These are phyloP conservation scores for Rhinatrema bivittatum DNA, from an alignment of 2,797 vertebrate species.

Conservation along the genomic window DNA sequence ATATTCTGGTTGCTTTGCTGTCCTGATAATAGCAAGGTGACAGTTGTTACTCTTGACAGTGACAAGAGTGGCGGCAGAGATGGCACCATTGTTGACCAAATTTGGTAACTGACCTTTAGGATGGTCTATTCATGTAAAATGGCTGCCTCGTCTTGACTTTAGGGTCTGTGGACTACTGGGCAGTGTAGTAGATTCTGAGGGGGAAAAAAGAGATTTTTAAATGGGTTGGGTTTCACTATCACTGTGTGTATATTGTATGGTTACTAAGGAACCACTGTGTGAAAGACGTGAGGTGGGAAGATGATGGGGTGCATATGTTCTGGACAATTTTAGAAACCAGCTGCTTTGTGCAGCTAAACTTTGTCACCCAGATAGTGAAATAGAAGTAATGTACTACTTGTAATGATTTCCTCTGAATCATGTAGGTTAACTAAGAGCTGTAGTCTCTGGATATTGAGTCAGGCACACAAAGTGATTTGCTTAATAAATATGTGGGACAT, in stretches of 20 bases:
- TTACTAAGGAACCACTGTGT: slow-evolving; percentile 22
- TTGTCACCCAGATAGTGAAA: too few species aligned
- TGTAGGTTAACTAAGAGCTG: too few species aligned
- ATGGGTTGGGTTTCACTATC: neutral
- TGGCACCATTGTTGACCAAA: slow-evolving; percentile 77
- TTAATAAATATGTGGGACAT: too few species aligned
- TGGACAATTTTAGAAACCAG: slow-evolving; percentile 1
- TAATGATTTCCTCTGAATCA: too few species aligned
- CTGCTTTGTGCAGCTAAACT: neutral
- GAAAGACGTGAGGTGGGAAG: neutral
- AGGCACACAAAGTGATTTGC: too few species aligned
- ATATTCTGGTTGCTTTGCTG: slow-evolving; percentile 63
- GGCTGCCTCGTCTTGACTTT: slow-evolving; percentile 42
- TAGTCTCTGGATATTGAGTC: too few species aligned
- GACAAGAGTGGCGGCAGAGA: slow-evolving; percentile 61
- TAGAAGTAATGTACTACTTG: too few species aligned
- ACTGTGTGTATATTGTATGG: neutral
- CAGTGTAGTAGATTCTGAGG: neutral
- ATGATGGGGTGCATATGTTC: neutral
- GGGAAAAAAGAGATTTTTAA: neutral
- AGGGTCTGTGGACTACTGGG: slow-evolving; percentile 23
- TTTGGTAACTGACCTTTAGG: slow-evolving; percentile 79
- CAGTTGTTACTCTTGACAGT: slow-evolving; percentile 75
- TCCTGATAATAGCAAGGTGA: slow-evolving; percentile 84
- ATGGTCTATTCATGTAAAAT: slow-evolving; percentile 45